Evolutionary conservation across 2,113 vertebrate species (phyloP).

Genomic region (Sitta europaea): DNA sequence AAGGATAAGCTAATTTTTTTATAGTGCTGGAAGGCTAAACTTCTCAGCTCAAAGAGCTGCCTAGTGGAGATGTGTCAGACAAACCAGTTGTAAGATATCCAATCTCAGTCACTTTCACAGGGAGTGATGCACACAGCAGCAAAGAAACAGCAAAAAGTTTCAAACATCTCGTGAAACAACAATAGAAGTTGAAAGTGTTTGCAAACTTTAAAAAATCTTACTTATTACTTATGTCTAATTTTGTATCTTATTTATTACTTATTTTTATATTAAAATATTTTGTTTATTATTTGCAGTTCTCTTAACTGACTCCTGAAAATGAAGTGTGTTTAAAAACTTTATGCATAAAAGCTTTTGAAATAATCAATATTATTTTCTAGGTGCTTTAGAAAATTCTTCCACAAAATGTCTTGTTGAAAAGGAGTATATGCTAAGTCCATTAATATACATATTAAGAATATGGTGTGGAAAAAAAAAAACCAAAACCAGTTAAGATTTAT

Average conservation of each 20-base stretch:
- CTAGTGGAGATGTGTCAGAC: background rate
- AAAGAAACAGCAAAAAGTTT: background rate
- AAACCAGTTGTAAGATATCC: background rate
- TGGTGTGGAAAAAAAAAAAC: background rate
- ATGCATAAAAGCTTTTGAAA: background rate
- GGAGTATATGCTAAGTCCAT: background rate
- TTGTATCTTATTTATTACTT: too few species aligned
- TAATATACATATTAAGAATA: background rate
- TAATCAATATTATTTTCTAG: background rate
- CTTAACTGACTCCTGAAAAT: background rate
- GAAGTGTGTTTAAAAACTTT: background rate
- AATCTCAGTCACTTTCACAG: background rate
- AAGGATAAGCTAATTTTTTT: background rate
- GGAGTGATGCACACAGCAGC: background rate
- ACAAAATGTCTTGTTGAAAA: background rate
- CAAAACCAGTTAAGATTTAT: background rate
- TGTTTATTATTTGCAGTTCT: background rate
- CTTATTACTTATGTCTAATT: too few species aligned
- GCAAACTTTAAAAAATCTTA: background rate
- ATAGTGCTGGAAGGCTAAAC: background rate
- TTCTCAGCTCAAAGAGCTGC: background rate
- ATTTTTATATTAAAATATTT: too few species aligned
- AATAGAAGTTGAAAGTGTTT: background rate
- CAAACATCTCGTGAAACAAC: background rate
- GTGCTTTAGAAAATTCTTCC: background rate